Percentiles rank a stretch among this genome's conserved stretches.
Conservation (phyloP, 2,888 invertebrate species). For the Camptogramma bilineatum region DNA sequence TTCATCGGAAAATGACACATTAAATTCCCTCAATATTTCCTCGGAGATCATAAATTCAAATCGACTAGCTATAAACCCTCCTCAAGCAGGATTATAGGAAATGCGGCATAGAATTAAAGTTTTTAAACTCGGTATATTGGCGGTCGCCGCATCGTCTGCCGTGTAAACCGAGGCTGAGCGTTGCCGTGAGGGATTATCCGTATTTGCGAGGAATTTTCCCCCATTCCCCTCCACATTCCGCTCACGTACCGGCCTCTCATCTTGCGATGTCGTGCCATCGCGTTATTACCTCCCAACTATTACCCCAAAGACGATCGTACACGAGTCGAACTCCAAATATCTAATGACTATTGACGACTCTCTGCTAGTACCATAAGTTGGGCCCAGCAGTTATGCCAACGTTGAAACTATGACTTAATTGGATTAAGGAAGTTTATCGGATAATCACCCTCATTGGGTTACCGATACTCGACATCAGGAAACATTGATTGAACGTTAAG, state of each 20-base stretch:
- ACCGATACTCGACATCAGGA: slow-evolving; percentile 15
- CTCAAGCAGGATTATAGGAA: slow-evolving; percentile 36
- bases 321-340: slow-evolving; percentile 58
- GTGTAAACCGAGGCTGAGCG: slow-evolving; percentile 63
- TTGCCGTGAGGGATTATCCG: slow-evolving; percentile 72
- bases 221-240: slow-evolving; percentile 57
- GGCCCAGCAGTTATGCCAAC: slow-evolving; percentile 24
- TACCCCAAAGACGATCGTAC: slow-evolving; percentile 58
- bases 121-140: slow-evolving; percentile 46
- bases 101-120: slow-evolving; percentile 45
- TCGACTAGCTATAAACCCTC: slow-evolving; percentile 36
- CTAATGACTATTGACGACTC: slow-evolving; percentile 46
- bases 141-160: slow-evolving; percentile 56
- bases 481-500: no score
- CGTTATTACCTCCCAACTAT: slow-evolving; percentile 78
- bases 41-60: slow-evolving; percentile 41
- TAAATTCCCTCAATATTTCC: slow-evolving; percentile 17
- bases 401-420: slow-evolving; percentile 32
- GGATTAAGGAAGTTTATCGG: slow-evolving; percentile 29
- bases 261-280: slow-evolving; percentile 72
- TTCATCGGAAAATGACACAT: slow-evolving; percentile 3
- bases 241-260: slow-evolving; percentile 77
- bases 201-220: slow-evolving; percentile 62
- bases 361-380: slow-evolving; percentile 35
- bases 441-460: slow-evolving; percentile 20